A percentile compares a stretch with the other conserved stretches of the same genome.
These are phyloP conservation scores for Nyctalus aviator DNA, from an alignment of 2,797 vertebrate genomes.

Conservation along the genomic window DNA sequence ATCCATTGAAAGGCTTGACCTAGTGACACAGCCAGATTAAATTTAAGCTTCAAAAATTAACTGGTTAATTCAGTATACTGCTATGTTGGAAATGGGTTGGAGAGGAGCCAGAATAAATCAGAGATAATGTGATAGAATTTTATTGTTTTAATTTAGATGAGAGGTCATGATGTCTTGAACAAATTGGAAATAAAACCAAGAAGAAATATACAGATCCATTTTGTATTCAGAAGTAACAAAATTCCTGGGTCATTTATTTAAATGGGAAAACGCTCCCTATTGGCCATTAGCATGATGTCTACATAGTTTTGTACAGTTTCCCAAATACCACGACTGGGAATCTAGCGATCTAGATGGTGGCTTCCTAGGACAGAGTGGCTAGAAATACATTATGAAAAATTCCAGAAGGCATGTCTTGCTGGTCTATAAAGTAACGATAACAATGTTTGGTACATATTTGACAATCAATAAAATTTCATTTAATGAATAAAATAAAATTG, in stretches of 20 bases:
- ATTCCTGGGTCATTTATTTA: not conserved
- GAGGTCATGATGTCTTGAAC: not conserved
- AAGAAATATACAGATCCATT: not conserved
- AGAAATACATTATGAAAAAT: not conserved
- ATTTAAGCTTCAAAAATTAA: not conserved
- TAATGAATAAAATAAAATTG: conserved; percentile 16
- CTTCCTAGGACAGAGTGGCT: not conserved
- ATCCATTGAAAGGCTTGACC: not conserved
- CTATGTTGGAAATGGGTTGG: not conserved
- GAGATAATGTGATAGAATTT: not conserved
- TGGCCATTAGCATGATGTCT: not conserved
- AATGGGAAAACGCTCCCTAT: not conserved
- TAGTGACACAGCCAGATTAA: not conserved
- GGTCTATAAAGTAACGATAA: not conserved
- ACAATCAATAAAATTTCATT: not conserved
- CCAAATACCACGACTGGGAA: not conserved
- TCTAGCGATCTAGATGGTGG: not conserved
- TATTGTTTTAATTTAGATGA: not conserved
- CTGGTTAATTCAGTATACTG: not conserved
- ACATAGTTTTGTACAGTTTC: not conserved
- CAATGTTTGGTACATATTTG: not conserved
- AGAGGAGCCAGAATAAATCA: not conserved
- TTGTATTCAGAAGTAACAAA: not conserved
- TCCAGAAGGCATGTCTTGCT: not conserved
- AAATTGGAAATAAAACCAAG: not conserved